Conservation (phyloP, 2,888 invertebrate species). For the Merodon equestris region DNA sequence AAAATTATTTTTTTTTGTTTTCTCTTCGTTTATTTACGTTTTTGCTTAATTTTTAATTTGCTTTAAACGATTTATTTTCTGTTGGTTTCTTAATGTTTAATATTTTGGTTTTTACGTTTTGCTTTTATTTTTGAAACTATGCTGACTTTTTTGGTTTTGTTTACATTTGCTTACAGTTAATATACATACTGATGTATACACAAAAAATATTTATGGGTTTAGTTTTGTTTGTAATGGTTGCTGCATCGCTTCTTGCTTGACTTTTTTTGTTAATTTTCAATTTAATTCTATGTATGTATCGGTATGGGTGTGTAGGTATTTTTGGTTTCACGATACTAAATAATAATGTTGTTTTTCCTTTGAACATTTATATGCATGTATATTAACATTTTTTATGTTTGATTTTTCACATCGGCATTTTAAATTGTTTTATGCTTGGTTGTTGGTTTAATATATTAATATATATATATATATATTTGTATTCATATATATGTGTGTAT, state of each 20-base stretch:
- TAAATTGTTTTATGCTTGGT: constrained; percentile 14
- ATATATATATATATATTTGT: constrained; percentile 43
- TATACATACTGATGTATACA: constrained; percentile 47
- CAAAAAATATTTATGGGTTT: constrained; percentile 42
- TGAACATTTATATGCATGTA: constrained; percentile 72
- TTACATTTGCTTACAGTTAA: constrained; percentile 59
- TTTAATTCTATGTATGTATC: constrained; percentile 36
- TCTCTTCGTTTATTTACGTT: neutral
- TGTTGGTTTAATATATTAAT: constrained; percentile 60
- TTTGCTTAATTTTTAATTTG: constrained; percentile 29
- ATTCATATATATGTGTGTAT: constrained; percentile 58
- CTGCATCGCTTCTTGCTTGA: constrained; percentile 7
- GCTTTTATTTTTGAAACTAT: constrained; percentile 52
- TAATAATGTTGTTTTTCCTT: constrained; percentile 69
- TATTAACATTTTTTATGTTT: constrained; percentile 47
- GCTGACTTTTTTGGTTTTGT: constrained; percentile 16
- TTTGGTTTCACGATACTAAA: constrained; percentile 62
- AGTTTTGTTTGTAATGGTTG: constrained; percentile 20
- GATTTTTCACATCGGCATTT: constrained; percentile 62
- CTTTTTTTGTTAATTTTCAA: constrained; percentile 17
- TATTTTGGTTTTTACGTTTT: constrained; percentile 26
- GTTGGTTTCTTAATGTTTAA: constrained; percentile 3
- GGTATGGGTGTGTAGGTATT: constrained; percentile 64
- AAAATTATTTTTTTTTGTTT: constrained; percentile 58
- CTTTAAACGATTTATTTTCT: constrained; percentile 56